Conservation (phyloP, 1,140 invertebrate species). For the Heterodera carotae region DNA sequence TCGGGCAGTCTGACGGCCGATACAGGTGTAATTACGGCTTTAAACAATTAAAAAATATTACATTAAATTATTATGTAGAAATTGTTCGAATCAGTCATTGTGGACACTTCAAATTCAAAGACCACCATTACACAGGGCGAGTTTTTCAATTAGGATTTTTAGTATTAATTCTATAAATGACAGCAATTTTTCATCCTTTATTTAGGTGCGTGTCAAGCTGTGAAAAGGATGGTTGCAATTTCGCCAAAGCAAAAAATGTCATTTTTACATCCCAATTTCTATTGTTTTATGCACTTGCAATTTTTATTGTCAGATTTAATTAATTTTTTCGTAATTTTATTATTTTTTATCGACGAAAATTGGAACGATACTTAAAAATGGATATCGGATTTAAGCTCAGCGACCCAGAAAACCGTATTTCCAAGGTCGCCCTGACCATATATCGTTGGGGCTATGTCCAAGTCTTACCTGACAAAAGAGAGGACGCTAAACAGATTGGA, state of each 20-base stretch:
- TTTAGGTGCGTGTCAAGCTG: constrained; percentile 63
- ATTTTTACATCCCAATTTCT: constrained; percentile 20
- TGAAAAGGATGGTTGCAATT: constrained; percentile 61
- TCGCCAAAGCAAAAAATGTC: neutral
- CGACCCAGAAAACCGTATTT: too few species aligned
- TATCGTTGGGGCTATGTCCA: too few species aligned
- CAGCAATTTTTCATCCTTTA: neutral
- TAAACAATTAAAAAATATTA: neutral
- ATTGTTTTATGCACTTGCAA: neutral
- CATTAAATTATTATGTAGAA: constrained; percentile 53
- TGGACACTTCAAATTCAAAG: constrained; percentile 67
- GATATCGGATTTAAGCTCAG: too few species aligned
- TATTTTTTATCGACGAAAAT: neutral
- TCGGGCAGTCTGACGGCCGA: constrained; percentile 66
- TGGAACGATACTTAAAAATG: too few species aligned
- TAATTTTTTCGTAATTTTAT: too few species aligned
- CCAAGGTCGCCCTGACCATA: too few species aligned
- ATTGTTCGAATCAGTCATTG: constrained; percentile 68
- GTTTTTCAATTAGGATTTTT: constrained; percentile 48
- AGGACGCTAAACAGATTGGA: too few species aligned
- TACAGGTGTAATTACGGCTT: constrained; percentile 51
- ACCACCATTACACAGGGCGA: constrained; percentile 67
- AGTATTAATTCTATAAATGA: neutral
- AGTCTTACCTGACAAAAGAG: too few species aligned
- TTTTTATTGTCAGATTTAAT: constrained; percentile 5